A percentile compares a stretch with the other conserved stretches of the same genome.
Evolutionary conservation across 2,113 vertebrate species (phyloP).

Genomic region (Caranx melampygus): DNA sequence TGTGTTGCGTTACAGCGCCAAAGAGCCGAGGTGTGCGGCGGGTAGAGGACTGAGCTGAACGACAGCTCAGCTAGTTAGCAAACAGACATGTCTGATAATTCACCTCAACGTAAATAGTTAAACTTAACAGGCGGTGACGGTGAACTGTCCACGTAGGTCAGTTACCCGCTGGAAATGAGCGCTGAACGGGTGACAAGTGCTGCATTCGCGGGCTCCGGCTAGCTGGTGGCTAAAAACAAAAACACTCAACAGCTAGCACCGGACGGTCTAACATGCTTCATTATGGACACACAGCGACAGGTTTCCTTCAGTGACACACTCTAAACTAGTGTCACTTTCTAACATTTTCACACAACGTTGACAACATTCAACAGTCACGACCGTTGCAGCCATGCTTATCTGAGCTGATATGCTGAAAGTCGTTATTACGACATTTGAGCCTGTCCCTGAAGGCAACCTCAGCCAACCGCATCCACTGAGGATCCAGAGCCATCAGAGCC

Average conservation of each 20-base stretch:
- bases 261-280: not conserved
- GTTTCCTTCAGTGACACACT: accelerated
- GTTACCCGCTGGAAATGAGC: not conserved
- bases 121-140: not conserved
- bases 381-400: not conserved
- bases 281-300: accelerated
- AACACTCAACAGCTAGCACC: not conserved
- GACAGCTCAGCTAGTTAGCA: not conserved
- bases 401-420: accelerated
- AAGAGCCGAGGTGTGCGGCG: conserved; percentile 4
- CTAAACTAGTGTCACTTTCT: not conserved
- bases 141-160: not conserved
- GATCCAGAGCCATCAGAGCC: not conserved
- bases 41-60: not conserved
- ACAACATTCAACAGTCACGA: not conserved
- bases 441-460: conserved; percentile 45
- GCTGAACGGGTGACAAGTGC: not conserved
- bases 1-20: conserved; percentile 42
- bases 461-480: no score
- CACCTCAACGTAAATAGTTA: not conserved
- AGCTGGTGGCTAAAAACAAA: conserved; percentile 15
- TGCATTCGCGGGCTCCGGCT: conserved; percentile 17
- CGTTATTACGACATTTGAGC: conserved; percentile 42
- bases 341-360: not conserved
- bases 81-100: not conserved